Conservation (phyloP, 2,888 invertebrate species). For the Ormyrus pomaceus region DNA sequence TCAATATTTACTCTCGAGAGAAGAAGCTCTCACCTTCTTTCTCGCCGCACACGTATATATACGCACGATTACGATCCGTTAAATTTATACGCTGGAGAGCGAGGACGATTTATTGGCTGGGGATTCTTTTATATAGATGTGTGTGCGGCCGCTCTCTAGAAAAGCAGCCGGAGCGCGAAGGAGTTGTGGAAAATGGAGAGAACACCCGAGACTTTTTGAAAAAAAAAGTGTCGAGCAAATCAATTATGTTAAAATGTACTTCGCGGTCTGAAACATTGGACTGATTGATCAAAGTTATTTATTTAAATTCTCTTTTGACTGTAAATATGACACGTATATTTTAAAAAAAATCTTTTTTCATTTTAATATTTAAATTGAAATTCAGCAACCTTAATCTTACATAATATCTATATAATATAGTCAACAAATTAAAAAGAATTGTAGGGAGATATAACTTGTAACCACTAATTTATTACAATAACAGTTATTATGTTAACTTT, state of each 20-base stretch:
- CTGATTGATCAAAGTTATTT: too few species aligned
- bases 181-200: not conserved
- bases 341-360: not conserved
- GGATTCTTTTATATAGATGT: not conserved
- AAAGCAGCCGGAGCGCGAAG: conserved; percentile 22
- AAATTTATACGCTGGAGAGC: conserved; percentile 63
- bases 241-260: too few species aligned
- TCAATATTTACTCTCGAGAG: conserved; percentile 32
- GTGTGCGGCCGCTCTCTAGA: conserved; percentile 7
- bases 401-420: too few species aligned
- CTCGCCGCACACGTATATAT: conserved; percentile 21
- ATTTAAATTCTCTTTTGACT: too few species aligned
- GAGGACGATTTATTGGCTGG: conserved; percentile 34
- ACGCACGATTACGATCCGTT: conserved; percentile 62
- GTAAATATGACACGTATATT: too few species aligned
- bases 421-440: too few species aligned
- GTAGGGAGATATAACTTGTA: too few species aligned
- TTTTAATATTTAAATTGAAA: not conserved
- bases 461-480: too few species aligned
- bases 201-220: not conserved
- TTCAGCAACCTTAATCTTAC: too few species aligned
- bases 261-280: too few species aligned
- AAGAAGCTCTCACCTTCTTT: conserved; percentile 58
- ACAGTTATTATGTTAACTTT: too few species aligned
- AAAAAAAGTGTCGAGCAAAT: not conserved